Evolutionary conservation across 2,113 vertebrate genomes (phyloP).

Genomic region (Coturnix japonica): DNA sequence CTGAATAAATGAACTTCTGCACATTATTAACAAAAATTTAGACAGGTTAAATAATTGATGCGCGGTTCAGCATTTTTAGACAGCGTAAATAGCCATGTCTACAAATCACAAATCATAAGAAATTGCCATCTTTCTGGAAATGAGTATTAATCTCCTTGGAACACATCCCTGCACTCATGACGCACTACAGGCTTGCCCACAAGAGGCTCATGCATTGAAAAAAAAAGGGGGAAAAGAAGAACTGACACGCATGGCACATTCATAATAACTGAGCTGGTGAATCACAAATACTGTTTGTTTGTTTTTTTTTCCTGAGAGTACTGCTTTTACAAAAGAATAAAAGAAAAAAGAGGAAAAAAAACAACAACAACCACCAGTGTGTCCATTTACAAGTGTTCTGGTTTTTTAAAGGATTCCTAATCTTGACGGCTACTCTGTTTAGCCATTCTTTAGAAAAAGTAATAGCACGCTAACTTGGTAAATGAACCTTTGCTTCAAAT

Average conservation of each 20-base stretch:
- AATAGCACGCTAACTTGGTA: not conserved
- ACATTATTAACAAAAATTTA: not conserved
- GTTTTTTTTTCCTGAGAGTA: not conserved
- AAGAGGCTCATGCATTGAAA: not conserved
- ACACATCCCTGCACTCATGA: not conserved
- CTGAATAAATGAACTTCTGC: constrained; percentile 31
- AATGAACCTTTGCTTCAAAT: not conserved
- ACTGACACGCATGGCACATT: not conserved
- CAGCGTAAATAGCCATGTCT: constrained; percentile 11
- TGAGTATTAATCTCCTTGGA: not conserved
- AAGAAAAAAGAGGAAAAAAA: not conserved
- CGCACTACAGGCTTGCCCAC: not conserved
- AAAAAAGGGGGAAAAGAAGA: not conserved
- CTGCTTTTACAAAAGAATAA: not conserved
- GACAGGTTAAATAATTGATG: constrained; percentile 30
- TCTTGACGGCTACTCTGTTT: not conserved
- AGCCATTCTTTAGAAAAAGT: not conserved
- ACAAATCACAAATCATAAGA: constrained; percentile 20
- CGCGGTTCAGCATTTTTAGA: not conserved
- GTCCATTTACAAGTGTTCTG: not conserved
- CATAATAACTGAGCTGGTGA: not conserved
- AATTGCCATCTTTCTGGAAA: constrained; percentile 24
- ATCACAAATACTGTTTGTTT: not conserved
- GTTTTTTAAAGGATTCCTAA: not conserved
- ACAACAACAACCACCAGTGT: accelerated